These are phyloP conservation scores for Dipodomys merriami DNA, from an alignment of 2,113 vertebrate species.

Conservation along the genomic window DNA sequence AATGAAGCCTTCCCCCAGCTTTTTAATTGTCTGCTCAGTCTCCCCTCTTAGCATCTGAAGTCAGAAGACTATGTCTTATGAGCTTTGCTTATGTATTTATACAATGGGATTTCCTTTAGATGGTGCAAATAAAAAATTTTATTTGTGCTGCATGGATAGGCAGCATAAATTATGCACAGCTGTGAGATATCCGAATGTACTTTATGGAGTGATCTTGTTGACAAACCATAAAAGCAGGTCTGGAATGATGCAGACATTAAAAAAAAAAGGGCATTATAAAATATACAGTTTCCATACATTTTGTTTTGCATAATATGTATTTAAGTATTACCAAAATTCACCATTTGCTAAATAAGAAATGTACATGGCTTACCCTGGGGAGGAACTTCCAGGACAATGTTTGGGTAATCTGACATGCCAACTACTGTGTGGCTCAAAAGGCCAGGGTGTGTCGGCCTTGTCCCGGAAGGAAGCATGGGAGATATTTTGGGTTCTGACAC, in stretches of 20 bases:
- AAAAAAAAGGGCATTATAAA: constrained; percentile 60
- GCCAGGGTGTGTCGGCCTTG: background rate
- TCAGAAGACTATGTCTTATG: constrained; percentile 24
- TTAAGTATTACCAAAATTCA: constrained; percentile 12
- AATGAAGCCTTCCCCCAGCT: constrained; percentile 35
- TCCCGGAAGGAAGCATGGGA: background rate
- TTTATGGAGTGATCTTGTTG: constrained; percentile 71
- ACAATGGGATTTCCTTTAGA: constrained; percentile 70
- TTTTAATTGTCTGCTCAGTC: constrained; percentile 19
- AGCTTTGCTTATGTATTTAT: constrained; percentile 63
- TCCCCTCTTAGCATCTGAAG: background rate
- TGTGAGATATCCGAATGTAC: constrained; percentile 57
- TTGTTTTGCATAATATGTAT: constrained; percentile 60
- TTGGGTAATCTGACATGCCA: too few species aligned
- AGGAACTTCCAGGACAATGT: background rate
- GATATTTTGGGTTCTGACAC: background rate
- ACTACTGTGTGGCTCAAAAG: background rate
- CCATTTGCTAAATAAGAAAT: constrained; percentile 21
- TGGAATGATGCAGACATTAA: constrained; percentile 26
- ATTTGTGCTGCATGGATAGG: constrained; percentile 72
- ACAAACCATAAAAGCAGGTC: constrained; percentile 70
- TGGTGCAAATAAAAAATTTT: constrained; percentile 76
- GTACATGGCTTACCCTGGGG: background rate
- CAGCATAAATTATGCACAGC: constrained; percentile 64
- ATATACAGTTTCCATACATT: constrained; percentile 51